Evolutionary conservation across 1,140 invertebrate genomes (phyloP), one percentile per base, ranked within the genome.

Genomic region (Drosophila arizonae): DNA sequence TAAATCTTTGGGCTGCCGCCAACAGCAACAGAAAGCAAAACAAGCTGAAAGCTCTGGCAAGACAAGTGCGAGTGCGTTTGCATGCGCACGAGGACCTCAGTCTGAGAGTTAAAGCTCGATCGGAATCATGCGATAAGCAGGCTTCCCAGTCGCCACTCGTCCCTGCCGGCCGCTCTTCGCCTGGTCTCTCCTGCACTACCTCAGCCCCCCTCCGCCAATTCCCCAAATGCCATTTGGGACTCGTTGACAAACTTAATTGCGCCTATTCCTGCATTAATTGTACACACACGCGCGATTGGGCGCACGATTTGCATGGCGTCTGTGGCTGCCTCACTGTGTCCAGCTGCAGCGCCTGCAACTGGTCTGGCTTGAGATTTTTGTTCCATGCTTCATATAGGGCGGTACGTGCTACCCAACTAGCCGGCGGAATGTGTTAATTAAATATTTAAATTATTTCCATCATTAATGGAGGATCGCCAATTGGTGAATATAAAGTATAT

Each of bases 201-300:
- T 17, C 17, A 17, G 17, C 17, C 17, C 43, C 15, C 8, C n/a
- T 24, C 21, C 2, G 6, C 6, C 17, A 15, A 46, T 46, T 46
- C 8, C 15, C 43, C 36, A 39, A 39, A 46, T 46, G 43, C 15
- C 43, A 17, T 46, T 46, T 26, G 48, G 52, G 72, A 45, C 55
- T 17, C 60, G 72, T 71, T 77, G 82, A 87, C 79, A 90, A 90
- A 90, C 79, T 90, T 88, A 90, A 90, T 90, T 90, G 86, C 81
- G 81, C 79, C 86, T 79, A 86, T 90, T 90, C 81, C 74, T 90
- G 82, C 87, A 90, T 90, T 90, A 90, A 88, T 90, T 90, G 82
- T 82, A 84, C 77, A 87, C 79, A 90, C 88, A 90, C 88, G 82
- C 77, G 85, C 69, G 66, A 75, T 70, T 63, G 33, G 54, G 33